A percentile compares a stretch with the other conserved stretches of the same genome.
Conservation (phyloP, 2,797 vertebrate genomes). For the Tarsius wallacei region DNA sequence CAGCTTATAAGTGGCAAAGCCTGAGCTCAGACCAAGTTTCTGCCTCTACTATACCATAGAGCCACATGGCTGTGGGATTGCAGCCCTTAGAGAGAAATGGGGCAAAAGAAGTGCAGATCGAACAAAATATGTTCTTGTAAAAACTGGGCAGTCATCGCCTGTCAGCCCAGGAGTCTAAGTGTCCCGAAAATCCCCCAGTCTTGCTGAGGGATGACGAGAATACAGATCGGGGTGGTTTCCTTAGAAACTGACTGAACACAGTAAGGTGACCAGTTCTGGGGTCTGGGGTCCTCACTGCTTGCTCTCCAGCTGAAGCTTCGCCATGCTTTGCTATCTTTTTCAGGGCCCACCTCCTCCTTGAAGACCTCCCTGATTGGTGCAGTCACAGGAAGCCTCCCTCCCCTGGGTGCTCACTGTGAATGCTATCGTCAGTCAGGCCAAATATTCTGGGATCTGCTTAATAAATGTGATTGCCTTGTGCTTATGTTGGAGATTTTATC, state of each 20-base stretch:
- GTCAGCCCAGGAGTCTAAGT: neutral
- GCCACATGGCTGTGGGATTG: neutral
- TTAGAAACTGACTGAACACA: conserved; percentile 42
- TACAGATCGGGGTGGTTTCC: conserved; percentile 66
- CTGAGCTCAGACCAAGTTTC: neutral
- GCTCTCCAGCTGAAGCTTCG: neutral
- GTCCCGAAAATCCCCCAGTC: conserved; percentile 5
- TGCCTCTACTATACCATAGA: neutral
- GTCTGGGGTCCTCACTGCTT: neutral
- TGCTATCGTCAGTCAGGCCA: neutral
- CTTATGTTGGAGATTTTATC: neutral
- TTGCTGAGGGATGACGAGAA: conserved; percentile 34
- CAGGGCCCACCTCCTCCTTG: conserved; percentile 5
- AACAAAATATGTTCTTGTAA: conserved; percentile 65
- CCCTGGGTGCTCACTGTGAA: neutral
- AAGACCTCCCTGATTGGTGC: conserved; percentile 49
- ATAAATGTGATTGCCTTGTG: neutral
- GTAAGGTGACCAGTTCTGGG: neutral
- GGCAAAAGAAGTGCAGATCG: neutral
- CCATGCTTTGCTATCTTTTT: neutral
- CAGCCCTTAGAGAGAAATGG: neutral
- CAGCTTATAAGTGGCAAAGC: neutral
- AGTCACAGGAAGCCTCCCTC: neutral
- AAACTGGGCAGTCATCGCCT: conserved; percentile 3
- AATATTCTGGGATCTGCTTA: neutral